Conservation (phyloP, 2,113 vertebrate species). For the Mionectes macconnelli region DNA sequence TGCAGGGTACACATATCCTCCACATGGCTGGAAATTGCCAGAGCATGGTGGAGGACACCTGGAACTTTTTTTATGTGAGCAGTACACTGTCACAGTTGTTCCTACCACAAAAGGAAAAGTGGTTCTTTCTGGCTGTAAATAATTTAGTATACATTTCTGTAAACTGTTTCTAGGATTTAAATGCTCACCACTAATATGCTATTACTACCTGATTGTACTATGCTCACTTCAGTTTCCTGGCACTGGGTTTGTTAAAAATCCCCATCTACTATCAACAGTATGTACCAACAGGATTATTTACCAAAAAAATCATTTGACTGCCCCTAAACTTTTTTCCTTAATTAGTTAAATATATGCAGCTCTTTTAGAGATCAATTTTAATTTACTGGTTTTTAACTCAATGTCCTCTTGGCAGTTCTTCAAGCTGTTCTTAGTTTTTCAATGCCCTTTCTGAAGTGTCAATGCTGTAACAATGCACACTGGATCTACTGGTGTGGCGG, state of each 20-base stretch:
- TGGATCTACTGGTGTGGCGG: no score
- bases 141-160: background rate
- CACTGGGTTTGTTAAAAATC: background rate
- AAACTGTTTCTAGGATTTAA: background rate
- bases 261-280: background rate
- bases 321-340: background rate
- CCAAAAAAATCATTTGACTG: background rate
- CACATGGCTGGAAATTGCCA: background rate
- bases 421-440: background rate
- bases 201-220: background rate
- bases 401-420: background rate
- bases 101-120: background rate
- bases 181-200: background rate
- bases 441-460: background rate
- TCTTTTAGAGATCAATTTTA: background rate
- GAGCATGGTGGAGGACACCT: background rate
- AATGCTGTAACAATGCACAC: background rate
- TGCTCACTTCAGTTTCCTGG: background rate
- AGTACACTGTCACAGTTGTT: background rate
- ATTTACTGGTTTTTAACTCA: background rate
- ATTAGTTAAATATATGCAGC: background rate
- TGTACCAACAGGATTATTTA: background rate
- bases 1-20: background rate
- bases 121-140: background rate
- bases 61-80: background rate